A percentile compares a stretch with the other conserved stretches of the same genome.
These are phyloP conservation scores for Bos javanicus DNA, from an alignment of 2,113 vertebrate genomes.

Conservation along the genomic window DNA sequence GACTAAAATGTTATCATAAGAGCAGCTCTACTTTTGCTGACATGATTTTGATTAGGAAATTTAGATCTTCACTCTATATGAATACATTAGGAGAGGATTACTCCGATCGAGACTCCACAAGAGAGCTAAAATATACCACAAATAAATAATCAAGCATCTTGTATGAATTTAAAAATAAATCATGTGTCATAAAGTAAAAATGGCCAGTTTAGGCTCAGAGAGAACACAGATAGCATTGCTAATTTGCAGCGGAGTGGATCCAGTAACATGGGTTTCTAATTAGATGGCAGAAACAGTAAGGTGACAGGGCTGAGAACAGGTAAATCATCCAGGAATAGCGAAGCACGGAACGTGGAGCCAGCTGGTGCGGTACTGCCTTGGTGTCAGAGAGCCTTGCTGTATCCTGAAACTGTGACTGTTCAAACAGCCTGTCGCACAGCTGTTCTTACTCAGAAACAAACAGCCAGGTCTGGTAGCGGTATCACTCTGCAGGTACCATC, in stretches of 20 bases:
- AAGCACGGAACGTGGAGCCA: conserved; percentile 79
- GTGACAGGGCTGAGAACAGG: conserved; percentile 87
- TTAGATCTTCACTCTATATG: conserved; percentile 83
- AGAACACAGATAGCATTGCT: conserved; percentile 74
- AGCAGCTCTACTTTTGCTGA: conserved; percentile 85
- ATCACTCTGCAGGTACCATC: conserved; percentile 83
- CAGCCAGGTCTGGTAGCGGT: conserved; percentile 82
- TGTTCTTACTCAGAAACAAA: conserved; percentile 87
- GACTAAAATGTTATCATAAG: conserved; percentile 86
- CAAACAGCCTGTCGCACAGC: conserved; percentile 87
- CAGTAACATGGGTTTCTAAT: conserved; percentile 79
- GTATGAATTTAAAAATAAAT: conserved; percentile 85
- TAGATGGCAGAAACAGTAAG: conserved; percentile 79
- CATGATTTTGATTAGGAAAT: conserved; percentile 89
- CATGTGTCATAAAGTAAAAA: conserved; percentile 79
- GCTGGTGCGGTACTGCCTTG: conserved; percentile 81
- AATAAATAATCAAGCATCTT: conserved; percentile 88
- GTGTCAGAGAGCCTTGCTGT: conserved; percentile 81
- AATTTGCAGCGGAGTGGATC: conserved; percentile 77
- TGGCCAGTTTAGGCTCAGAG: conserved; percentile 78
- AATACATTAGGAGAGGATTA: conserved; percentile 85
- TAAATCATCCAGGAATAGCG: conserved; percentile 88
- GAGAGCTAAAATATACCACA: conserved; percentile 84
- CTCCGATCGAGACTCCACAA: conserved; percentile 82
- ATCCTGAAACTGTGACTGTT: conserved; percentile 81